phyloP scores from a whole-genome alignment of 2,797 vertebrate genomes.

The Ficedula albicollis region DNA sequence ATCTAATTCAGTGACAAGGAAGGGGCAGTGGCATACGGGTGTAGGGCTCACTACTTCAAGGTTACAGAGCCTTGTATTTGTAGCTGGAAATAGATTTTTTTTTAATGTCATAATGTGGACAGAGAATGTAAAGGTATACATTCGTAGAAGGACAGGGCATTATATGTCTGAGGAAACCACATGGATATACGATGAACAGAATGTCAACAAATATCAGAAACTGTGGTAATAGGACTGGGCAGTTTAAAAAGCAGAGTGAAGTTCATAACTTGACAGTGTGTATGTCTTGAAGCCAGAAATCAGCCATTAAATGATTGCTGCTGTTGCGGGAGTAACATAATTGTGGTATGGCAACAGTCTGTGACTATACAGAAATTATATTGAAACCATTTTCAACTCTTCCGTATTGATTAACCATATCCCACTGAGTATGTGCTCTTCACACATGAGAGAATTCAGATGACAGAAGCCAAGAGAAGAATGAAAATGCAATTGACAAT shows the following conservation, averaged over 20 bases:
- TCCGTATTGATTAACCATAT: not conserved
- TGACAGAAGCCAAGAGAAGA: not conserved
- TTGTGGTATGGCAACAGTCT: not conserved
- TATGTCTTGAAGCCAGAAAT: not conserved
- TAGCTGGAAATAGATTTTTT: not conserved
- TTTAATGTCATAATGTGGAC: not conserved
- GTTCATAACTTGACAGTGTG: not conserved
- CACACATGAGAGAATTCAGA: not conserved
- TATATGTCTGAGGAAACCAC: not conserved
- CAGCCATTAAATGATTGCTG: not conserved
- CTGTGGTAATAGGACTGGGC: not conserved
- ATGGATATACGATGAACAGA: not conserved
- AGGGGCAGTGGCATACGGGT: not conserved
- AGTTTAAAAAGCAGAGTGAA: not conserved
- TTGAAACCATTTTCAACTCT: not conserved
- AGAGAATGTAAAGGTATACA: not conserved
- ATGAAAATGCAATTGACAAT: not conserved
- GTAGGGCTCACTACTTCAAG: slow-evolving; percentile 1
- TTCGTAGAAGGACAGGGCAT: not conserved
- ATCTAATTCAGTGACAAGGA: slow-evolving; percentile 46
- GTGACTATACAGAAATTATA: not conserved
- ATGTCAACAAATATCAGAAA: not conserved
- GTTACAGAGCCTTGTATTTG: not conserved
- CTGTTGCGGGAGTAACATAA: not conserved
- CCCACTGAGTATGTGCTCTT: not conserved